Base-by-base conservation (phyloP, 1,140 invertebrate genomes). In the Drosophila murphyi region DNA sequence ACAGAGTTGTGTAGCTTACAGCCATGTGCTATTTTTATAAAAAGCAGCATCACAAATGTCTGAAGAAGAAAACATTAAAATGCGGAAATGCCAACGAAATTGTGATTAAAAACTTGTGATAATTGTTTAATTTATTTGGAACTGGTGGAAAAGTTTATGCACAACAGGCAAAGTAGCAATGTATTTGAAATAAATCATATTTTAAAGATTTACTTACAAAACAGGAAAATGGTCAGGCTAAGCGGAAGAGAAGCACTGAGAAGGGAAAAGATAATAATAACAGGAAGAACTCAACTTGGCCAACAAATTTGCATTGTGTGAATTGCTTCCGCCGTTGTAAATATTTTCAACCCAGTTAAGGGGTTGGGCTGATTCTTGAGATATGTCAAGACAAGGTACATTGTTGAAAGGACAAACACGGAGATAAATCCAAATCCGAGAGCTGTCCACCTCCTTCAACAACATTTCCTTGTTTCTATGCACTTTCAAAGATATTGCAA, bases 281-380 rank as follows among this genome's bases (percentile, higher is more conserved):
- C 39, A 57, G 69, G 61, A 72, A 72, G 47, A 57, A 45, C 61
- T 65, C 50, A 65, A 61, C 62, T 67, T 61, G 78, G 60, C 79
- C 69, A 57, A 73, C 78, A 81, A 81, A 81, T 81, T 72, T 81
- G 69, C 75, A 82, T 82, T 78, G 70, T 71, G 79, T 72, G 72
- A 80, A 82, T 82, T 82, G 75, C 75, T 82, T 82, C 75, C 74
- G 75, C 57, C 60, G n/a, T 45, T 81, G 69, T 63, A 62, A 55
- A 59, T 81, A 59, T 75, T 62, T 55, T 6, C 39, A 64, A 43
- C 35, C 28, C 3, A 32, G 7, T 34, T 7, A 50, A 64, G 20
- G 43, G 39, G 54, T 20, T 65, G 60, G 39, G 29, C 32, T 10
- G 1, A 37, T 32, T 20, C 52, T 60, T 70, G 43, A 70, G 43